Evolutionary conservation across 2,797 vertebrate genomes (phyloP).

Genomic region (Pangasius sanitwongsei): DNA sequence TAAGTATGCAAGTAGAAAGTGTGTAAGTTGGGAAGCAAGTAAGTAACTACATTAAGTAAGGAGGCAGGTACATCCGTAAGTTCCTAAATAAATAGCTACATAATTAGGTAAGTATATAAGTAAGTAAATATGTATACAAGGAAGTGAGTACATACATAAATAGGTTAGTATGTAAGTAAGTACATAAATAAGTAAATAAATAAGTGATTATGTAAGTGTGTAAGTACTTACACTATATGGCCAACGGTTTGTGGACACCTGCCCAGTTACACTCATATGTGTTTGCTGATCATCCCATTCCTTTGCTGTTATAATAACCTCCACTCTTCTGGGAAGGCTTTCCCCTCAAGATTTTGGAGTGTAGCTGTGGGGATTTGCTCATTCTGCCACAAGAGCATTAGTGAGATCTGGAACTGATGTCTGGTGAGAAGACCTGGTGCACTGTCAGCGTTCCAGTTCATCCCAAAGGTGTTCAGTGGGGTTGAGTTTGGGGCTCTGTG

Average conservation of each 20-base stretch:
- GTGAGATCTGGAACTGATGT: not conserved
- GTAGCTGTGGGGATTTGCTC: not conserved
- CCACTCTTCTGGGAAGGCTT: not conserved
- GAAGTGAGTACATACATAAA: not conserved
- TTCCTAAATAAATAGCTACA: not conserved
- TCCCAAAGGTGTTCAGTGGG: not conserved
- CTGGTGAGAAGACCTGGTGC: not conserved
- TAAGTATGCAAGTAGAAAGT: not conserved
- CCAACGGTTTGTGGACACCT: not conserved
- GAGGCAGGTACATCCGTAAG: not conserved
- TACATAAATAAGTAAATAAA: too few species aligned
- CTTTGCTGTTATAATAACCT: not conserved
- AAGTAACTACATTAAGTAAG: not conserved
- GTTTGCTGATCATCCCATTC: not conserved
- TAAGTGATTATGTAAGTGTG: not conserved
- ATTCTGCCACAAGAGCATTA: not conserved
- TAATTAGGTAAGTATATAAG: not conserved
- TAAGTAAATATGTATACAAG: not conserved
- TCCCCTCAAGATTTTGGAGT: not conserved
- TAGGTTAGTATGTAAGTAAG: not conserved
- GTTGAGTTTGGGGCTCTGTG: not conserved
- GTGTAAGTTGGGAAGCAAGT: not conserved
- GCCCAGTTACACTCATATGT: not conserved
- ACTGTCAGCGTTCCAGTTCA: not conserved
- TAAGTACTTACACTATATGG: not conserved